Evolutionary conservation across 1,140 invertebrate species (phyloP), one percentile per base, ranked within the genome.

Genomic region (Asobara japonica): DNA sequence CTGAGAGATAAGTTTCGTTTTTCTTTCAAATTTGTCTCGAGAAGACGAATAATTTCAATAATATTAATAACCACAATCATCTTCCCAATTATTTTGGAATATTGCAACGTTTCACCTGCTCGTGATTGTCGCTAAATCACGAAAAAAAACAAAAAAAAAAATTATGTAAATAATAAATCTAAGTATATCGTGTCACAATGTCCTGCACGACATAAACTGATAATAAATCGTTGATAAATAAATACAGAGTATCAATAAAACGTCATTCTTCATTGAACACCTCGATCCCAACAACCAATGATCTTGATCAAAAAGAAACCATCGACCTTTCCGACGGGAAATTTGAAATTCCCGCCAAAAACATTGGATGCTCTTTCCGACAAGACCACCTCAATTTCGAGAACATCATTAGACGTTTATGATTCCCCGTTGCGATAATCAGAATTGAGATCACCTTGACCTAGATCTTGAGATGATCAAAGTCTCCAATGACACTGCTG

Each of bases 401-500:
- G 25, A 62, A 29, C 29, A 68, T n/a, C n/a, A n/a, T n/a, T n/a
- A n/a, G n/a, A n/a, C n/a, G n/a, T n/a, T n/a, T n/a, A n/a, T n/a
- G n/a, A n/a, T n/a, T n/a, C n/a, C n/a, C n/a, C n/a, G n/a, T n/a
- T n/a, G n/a, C n/a, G n/a, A n/a, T n/a, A n/a, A n/a, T n/a, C n/a
- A 30, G 25, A 67, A 48, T 45, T 16, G 18, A 45, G n/a, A 69
- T 18, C 20, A 56, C 51, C 51, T 56, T 56, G 20, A 25, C 22
- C 51, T 56, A 89, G 79, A 91, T 89, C 79, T 90, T 89, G 77
- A 92, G 87, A 75, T 90, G 88, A 38, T 90, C 89, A 79, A 91
- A 90, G 6, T 89, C 89, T 65, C 87, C 86, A 73, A 90, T 84
- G 68, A 89, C 89, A 67, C 87, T 90, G 80, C 91, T 91, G 75